Evolutionary conservation across 1,140 invertebrate species (phyloP).

Genomic region (Cataglyphis hispanica): DNA sequence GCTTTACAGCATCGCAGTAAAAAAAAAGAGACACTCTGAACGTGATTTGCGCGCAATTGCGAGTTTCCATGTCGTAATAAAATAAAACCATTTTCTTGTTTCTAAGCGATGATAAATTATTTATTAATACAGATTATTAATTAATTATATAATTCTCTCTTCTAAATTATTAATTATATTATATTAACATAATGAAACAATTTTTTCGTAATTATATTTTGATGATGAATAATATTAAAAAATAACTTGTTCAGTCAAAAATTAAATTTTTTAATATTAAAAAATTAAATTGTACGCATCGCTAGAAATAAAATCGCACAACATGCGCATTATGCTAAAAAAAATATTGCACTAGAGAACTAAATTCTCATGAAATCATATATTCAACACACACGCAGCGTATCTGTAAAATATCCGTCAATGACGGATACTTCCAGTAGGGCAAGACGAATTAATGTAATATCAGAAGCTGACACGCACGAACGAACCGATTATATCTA

Average conservation of each 20-base stretch:
- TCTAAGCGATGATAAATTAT: neutral
- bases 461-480: slow-evolving; percentile 55
- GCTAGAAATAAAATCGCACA: neutral
- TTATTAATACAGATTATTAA: neutral
- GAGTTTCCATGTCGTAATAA: neutral
- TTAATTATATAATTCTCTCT: neutral
- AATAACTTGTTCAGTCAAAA: neutral
- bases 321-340: neutral
- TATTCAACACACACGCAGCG: neutral
- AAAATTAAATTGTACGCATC: neutral
- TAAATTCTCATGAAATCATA: slow-evolving; percentile 34
- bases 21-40: slow-evolving; percentile 1
- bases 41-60: neutral
- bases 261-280: neutral
- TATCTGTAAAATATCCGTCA: neutral
- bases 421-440: neutral
- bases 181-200: neutral
- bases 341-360: neutral
- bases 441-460: slow-evolving; percentile 45
- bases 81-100: neutral
- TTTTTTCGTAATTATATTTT: neutral
- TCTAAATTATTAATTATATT: neutral
- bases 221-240: neutral
- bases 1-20: slow-evolving; percentile 5
- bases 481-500: slow-evolving; percentile 57